Base-by-base conservation (phyloP, 2,113 vertebrate species). In the Tenebrosternarchus preto region DNA sequence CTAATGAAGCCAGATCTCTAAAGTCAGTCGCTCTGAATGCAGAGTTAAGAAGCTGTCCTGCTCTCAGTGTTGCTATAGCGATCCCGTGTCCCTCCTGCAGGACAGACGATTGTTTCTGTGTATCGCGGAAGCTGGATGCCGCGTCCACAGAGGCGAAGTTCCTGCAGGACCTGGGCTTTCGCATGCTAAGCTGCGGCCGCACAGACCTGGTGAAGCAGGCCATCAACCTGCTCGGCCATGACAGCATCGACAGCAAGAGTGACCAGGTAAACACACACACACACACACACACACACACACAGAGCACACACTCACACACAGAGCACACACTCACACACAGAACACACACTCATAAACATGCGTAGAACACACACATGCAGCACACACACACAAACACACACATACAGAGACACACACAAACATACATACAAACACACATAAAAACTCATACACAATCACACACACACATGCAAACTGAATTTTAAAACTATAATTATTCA, bases 191-290 rank as follows among this genome's bases (percentile, higher is more conserved):
- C 92, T 99, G 98, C 2, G 98, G 98, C 67, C 93, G 98, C 82
- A 99, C 97, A 0, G 97, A 99, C 90, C 91, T 99, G 85, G 98
- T 99, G 82, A 98, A 98, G 85, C 98, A 99, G 88, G 98, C 98
- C 0, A 95, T 96, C 87, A 95, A 95, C 80, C 91, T 99, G 85
- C 94, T 99, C 66, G 98, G 98, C 2, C 95, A 95, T 0, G 95
- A 98, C 39, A 97, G 98, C 36, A 97, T 99, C 92, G 98, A 99
- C 94, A 97, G 95, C 92, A 95, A 94, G 95, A 99, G 96, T 20
- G 98, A 99, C 86, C 98, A 99, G 96, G 98, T 99, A 77, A 12
- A 46, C 19, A 20, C 43, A 31, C 31, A 68, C 80, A 82, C 82
- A 70, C 79, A 59, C 19, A 66, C 25, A 31, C 29, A 25, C 43